These are phyloP conservation scores for Cavia aperea DNA, from an alignment of 2,113 vertebrate species.

Conservation along the genomic window DNA sequence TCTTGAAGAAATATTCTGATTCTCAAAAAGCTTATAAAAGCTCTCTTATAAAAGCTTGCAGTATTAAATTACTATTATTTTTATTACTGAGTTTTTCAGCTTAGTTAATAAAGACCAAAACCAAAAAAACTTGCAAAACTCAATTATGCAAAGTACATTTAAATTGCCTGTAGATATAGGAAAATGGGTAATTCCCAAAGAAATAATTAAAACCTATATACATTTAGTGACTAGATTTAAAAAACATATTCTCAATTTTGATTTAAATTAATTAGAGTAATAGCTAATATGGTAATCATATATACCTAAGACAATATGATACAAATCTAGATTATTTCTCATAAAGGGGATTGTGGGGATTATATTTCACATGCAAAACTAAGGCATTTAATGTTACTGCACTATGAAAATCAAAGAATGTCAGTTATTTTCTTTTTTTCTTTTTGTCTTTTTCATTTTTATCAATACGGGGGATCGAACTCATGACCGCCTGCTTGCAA, in stretches of 20 bases:
- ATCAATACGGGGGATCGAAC: no score
- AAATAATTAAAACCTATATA: conserved; percentile 34
- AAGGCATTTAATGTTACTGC: background rate
- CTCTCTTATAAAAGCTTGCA: background rate
- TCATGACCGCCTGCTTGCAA: no score
- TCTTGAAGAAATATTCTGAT: background rate
- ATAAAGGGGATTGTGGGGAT: background rate
- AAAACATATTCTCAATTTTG: conserved; percentile 1
- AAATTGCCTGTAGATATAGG: background rate
- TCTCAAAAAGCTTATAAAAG: conserved; percentile 4
- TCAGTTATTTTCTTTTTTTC: background rate
- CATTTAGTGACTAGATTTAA: background rate
- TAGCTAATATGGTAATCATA: background rate
- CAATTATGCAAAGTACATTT: conserved; percentile 11
- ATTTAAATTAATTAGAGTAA: conserved; percentile 18
- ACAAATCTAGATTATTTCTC: background rate
- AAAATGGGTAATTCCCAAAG: background rate
- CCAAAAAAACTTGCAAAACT: background rate
- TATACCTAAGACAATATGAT: background rate
- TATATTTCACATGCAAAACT: background rate
- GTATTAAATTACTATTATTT: background rate
- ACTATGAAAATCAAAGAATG: background rate
- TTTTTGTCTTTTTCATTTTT: background rate
- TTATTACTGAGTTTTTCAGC: background rate
- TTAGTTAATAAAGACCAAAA: conserved; percentile 6